phyloP scores from a whole-genome alignment of 2,888 invertebrate species.

The Andrena haemorrhoa region DNA sequence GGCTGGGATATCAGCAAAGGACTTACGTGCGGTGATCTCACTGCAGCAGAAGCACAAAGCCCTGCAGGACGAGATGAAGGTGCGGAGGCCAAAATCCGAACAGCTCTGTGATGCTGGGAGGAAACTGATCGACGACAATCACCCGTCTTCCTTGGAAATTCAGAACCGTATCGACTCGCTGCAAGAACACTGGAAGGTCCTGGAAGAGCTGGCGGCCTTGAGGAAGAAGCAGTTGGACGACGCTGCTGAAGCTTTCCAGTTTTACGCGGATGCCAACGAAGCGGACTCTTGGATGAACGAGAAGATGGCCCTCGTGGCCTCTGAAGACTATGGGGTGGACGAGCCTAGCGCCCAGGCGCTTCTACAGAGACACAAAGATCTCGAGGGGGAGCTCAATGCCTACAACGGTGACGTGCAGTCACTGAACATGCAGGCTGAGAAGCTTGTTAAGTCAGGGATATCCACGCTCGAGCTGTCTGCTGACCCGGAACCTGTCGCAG shows the following conservation, averaged over 20 bases:
- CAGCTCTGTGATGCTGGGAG: slow-evolving; percentile 90
- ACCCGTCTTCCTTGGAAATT: slow-evolving; percentile 93
- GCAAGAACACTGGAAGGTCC: slow-evolving; percentile 94
- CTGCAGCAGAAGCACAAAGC: slow-evolving; percentile 97
- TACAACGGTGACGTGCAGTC: slow-evolving; percentile 94
- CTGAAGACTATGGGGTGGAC: slow-evolving; percentile 96
- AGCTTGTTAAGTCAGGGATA: slow-evolving; percentile 91
- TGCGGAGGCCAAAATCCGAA: slow-evolving; percentile 89
- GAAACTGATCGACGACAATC: slow-evolving; percentile 91
- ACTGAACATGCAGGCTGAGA: slow-evolving; percentile 92
- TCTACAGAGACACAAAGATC: slow-evolving; percentile 93
- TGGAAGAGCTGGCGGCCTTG: slow-evolving; percentile 92
- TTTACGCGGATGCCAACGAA: slow-evolving; percentile 98
- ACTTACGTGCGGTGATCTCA: slow-evolving; percentile 95
- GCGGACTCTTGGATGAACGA: slow-evolving; percentile 99
- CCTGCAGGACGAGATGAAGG: slow-evolving; percentile 94
- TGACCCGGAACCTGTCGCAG: slow-evolving; percentile 82
- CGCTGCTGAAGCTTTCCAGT: slow-evolving; percentile 97
- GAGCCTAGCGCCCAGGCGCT: slow-evolving; percentile 96
- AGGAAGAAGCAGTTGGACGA: slow-evolving; percentile 92
- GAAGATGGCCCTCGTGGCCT: slow-evolving; percentile 95
- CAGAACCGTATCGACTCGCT: slow-evolving; percentile 92
- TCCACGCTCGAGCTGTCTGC: slow-evolving; percentile 87
- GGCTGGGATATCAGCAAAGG: slow-evolving; percentile 97
- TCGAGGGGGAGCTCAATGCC: slow-evolving; percentile 95